These are phyloP conservation scores for Phalacrocorax brasilianus DNA, from an alignment of 2,113 vertebrate genomes.

Conservation along the genomic window DNA sequence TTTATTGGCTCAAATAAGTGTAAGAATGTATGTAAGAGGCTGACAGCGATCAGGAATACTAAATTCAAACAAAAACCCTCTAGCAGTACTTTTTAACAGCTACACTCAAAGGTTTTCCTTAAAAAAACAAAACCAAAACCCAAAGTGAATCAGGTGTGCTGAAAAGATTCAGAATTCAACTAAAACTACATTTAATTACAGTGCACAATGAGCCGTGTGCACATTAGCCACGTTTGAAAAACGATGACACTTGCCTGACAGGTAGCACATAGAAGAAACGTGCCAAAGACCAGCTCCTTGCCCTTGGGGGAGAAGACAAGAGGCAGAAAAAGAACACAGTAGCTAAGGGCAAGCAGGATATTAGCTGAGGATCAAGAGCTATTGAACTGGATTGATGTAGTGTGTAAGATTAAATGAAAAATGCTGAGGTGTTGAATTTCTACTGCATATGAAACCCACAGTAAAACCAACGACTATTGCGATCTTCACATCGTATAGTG, in stretches of 20 bases:
- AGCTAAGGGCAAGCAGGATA: neutral
- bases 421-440: neutral
- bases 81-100: neutral
- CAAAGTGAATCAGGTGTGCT: neutral
- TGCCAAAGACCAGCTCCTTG: neutral
- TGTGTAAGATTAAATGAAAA: neutral
- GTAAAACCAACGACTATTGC: constrained; percentile 5
- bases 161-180: neutral
- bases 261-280: neutral
- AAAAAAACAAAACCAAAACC: neutral
- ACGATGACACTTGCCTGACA: neutral
- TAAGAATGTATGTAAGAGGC: neutral
- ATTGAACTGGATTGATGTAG: neutral
- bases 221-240: neutral
- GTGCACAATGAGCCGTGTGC: neutral
- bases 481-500: constrained; percentile 29
- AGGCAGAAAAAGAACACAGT: neutral
- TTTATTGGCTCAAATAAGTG: neutral
- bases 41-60: neutral
- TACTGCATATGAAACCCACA: neutral
- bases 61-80: neutral
- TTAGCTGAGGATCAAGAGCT: neutral
- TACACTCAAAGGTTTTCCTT: neutral
- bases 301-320: neutral
- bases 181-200: neutral